Evolutionary conservation across 2,113 vertebrate genomes (phyloP), one percentile per base, ranked within the genome.

Genomic region (Microcebus ravelobensis): DNA sequence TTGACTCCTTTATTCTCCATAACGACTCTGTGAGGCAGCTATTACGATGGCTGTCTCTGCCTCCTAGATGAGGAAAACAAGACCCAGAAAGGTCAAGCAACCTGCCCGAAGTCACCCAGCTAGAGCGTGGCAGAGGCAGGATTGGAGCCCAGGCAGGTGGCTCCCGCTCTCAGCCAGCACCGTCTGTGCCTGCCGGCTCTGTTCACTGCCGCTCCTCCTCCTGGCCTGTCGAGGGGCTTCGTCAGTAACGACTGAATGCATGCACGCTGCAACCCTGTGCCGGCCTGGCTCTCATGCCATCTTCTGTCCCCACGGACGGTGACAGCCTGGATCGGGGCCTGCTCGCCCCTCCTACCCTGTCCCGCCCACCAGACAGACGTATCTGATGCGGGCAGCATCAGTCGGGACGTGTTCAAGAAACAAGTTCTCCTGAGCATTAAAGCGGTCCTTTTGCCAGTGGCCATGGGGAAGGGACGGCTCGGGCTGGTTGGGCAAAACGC

Each of bases 241-340:
- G 42, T 21, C 21, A 84, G 34, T 1, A 25, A 34, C 0, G 42
- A 68, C 39, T 18, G 29, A 59, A 6, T 8, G 55, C 88, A 48
- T n/a, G 96, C 55, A 97, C 15, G 4, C 42, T 1, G 34, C 21
- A 13, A 3, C 5, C 13, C 50, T 29, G 11, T 0, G 8, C 23
- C 42, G 20, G 31, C 11, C 2, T 23, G 57, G 61, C 31, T 15
- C n/a, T n/a, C 2, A 8, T 63, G 48, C n/a, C 50, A 13, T 31
- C 34, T 57, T 36, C 27, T 23, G 6, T 52, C 9, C 13, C 42
- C 14, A n/a, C 0, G 79, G 87, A 39, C 0, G 11, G 67, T 79
- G 25, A 9, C 3, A 3, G 1, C 13, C 76, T 6, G 3, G 57
- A 29, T 6, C 8, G 4, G 48, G 45, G 39, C 2, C 34, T n/a